These are phyloP conservation scores for Squalus acanthias DNA, from an alignment of 2,797 vertebrate species.

Conservation along the genomic window DNA sequence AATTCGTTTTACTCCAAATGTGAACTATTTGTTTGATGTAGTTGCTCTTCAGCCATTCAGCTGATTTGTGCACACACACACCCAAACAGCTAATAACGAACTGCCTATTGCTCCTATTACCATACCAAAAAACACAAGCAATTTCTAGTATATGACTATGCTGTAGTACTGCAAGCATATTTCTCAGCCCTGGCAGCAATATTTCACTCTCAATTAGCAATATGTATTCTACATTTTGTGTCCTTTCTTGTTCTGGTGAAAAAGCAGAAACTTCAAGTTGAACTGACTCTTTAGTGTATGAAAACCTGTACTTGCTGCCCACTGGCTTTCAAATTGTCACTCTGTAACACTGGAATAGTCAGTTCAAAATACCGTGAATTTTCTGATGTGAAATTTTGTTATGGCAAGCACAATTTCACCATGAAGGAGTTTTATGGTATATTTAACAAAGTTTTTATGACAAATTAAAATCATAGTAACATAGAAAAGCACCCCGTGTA, in stretches of 20 bases:
- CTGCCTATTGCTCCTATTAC: neutral
- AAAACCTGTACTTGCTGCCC: neutral
- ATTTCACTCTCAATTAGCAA: neutral
- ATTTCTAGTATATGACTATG: neutral
- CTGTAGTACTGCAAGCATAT: neutral
- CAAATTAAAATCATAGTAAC: neutral
- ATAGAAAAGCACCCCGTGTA: neutral
- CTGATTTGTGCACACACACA: neutral
- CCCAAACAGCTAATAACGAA: neutral
- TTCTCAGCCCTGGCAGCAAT: neutral
- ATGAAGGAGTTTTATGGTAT: neutral
- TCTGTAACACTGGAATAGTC: neutral
- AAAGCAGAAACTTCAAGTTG: neutral
- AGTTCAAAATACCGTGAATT: neutral
- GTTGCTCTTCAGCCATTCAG: neutral
- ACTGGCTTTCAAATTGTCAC: neutral
- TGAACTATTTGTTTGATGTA: neutral
- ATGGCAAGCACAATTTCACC: neutral
- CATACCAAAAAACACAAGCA: neutral
- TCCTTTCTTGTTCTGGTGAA: neutral
- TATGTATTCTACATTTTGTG: neutral
- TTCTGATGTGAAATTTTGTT: neutral
- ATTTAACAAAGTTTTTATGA: neutral
- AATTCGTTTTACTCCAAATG: neutral
- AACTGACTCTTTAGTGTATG: neutral